Base-by-base conservation (phyloP, 2,888 invertebrate genomes). In the Microplitis manilae region DNA sequence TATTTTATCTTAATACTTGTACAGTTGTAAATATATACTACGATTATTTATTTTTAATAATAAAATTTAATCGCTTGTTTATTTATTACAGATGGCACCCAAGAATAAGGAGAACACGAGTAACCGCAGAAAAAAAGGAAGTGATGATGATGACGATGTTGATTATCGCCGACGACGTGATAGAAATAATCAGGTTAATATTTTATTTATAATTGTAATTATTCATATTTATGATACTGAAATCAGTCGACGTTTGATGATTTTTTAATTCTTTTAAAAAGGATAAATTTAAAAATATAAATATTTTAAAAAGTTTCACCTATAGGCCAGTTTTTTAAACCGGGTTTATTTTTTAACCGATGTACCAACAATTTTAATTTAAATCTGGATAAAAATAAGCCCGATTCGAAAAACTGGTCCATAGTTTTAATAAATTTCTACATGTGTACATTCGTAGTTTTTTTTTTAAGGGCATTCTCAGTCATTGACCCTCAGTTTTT, bases 161-260 rank as follows among this genome's bases (percentile, higher is more conserved):
- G 94, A 94, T 83, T 96, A 96, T 86, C 91, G 95, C 78, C 93
- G 92, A 82, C 92, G 94, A 73, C 91, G 96, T 59, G 95, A 95
- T 85, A 92, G 95, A 84, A 96, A 96, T 90, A 96, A 96, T 90
- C 93, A 94, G 92, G 95, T 94, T 90, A 81, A 76, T 68, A 9
- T 73, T 38, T 30, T 30, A 30, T 30, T 30, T 30, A 30, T 20
- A 20, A 20, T 17, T 68, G 59, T 17, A 64, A 62, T 20, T 50
- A 40, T 69, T 72, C 30, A 8, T 20, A 20, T 1, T 20, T 20
- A 20, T 20, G 20, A 20, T 20, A 20, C 20, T 20, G 20, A 20
- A 20, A 30, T 30, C 30, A 30, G 4, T 30, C 2, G 30, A 30
- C 30, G 30, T 30, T 30, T 30, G 30, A 30, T 30, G 30, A 30